Base-by-base conservation (phyloP, 2,888 invertebrate genomes). In the Idaea dimidiata region DNA sequence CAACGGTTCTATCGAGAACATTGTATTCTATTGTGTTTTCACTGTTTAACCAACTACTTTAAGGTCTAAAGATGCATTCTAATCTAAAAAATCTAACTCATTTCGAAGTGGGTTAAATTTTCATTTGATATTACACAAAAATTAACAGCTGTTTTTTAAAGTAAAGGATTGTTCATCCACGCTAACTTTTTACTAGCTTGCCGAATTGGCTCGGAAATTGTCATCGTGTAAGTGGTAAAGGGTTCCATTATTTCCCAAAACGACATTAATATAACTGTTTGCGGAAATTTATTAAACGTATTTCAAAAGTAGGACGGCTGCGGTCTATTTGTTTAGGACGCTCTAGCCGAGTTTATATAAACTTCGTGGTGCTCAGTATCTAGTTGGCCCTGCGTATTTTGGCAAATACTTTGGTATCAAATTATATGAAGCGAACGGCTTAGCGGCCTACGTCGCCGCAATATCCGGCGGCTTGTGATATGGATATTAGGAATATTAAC, bases 261-360 rank as follows among this genome's bases (percentile, higher is more conserved):
- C 43, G 10, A 43, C 43, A 43, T 43, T 43, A 43, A 43, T 43
- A 14, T 43, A 43, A 43, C 5, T 43, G 43, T 43, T 43, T 43
- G 43, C 43, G 43, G 43, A 43, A 14, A 43, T 43, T 43, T 14
- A 24, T 24, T 24, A 43, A 43, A 43, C 14, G 43, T 43, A 43
- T 43, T 43, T 43, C 43, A 43, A 43, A 43, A 43, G 43, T 43
- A 43, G 14, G 43, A 60, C 32, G 55, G 55, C 32, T 17, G 32
- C 55, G 54, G 55, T 60, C 32, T 60, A 55, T 55, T 55, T 60
- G 32, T 55, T 60, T 60, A 60, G 55, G 55, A 60, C 55, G 32
- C 60, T 55, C 55, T 60, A 55, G 55, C 55, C 16, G 55, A 60
- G 55, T 60, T 60, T 17, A 17, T 60, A 55, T 60, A 32, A 60